These are phyloP conservation scores for Electrophaes corylata DNA, from an alignment of 2,888 invertebrate species.

Conservation along the genomic window DNA sequence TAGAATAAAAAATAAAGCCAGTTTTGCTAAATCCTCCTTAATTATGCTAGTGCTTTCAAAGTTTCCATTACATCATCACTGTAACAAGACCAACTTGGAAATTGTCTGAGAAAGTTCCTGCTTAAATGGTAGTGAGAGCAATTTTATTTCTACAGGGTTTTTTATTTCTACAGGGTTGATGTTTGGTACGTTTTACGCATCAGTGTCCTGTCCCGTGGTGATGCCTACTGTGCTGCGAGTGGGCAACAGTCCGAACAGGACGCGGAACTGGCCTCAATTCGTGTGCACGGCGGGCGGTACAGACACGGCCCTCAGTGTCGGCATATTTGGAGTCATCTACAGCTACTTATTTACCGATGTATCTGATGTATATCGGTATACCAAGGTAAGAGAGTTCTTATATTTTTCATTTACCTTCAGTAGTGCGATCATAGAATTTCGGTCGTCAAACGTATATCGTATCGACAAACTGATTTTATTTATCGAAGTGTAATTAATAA, in stretches of 20 bases:
- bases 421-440: too few species aligned
- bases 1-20: too few species aligned
- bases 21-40: too few species aligned
- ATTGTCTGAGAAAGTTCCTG: too few species aligned
- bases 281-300: conserved; percentile 70
- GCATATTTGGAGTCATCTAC: conserved; percentile 67
- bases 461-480: too few species aligned
- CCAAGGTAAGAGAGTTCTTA: conserved; percentile 53
- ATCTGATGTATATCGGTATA: conserved; percentile 59
- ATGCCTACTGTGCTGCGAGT: conserved; percentile 65
- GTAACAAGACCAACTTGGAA: too few species aligned
- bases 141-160: background rate
- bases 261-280: conserved; percentile 69
- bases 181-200: conserved; percentile 67
- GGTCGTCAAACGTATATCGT: too few species aligned
- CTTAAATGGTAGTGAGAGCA: too few species aligned
- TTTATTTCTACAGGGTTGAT: conserved; percentile 30
- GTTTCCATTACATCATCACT: too few species aligned
- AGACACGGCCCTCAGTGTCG: conserved; percentile 75
- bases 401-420: too few species aligned
- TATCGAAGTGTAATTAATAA: too few species aligned
- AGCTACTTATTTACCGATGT: conserved; percentile 64
- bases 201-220: conserved; percentile 70
- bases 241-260: conserved; percentile 46
- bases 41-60: too few species aligned